Percentiles rank a stretch among this genome's conserved stretches.
These are phyloP conservation scores for Muschampia plurimacula DNA, from an alignment of 2,888 invertebrate species.

Conservation along the genomic window DNA sequence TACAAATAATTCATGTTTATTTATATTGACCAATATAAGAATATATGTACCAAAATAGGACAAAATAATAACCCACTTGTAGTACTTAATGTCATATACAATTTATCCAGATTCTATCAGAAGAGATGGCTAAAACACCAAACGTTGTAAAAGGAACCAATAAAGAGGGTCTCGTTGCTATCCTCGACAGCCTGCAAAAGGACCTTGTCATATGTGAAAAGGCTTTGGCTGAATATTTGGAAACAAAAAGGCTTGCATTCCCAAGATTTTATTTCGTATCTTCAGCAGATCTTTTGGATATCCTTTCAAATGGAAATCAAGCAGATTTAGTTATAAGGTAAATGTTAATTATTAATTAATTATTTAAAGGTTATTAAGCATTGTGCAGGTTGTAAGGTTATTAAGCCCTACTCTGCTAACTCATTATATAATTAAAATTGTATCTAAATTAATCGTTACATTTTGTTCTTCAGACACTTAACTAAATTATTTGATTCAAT, in stretches of 20 bases:
- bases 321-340: slow-evolving; percentile 91
- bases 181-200: slow-evolving; percentile 93
- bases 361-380: too few relatives aligned
- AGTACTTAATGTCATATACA: neutral
- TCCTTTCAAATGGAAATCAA: slow-evolving; percentile 97
- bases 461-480: slow-evolving; percentile 88
- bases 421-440: too few relatives aligned
- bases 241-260: slow-evolving; percentile 98
- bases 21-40: too few relatives aligned
- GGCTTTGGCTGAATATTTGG: slow-evolving; percentile 97
- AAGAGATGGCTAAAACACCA: slow-evolving; percentile 91
- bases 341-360: neutral
- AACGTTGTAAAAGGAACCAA: slow-evolving; percentile 97
- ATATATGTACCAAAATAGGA: neutral
- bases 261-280: slow-evolving; percentile 99
- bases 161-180: slow-evolving; percentile 91
- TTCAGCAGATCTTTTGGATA: slow-evolving; percentile 97
- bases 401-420: too few relatives aligned
- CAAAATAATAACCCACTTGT: too few relatives aligned
- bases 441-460: neutral
- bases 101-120: slow-evolving; percentile 86
- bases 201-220: slow-evolving; percentile 97
- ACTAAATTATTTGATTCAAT: slow-evolving; percentile 98
- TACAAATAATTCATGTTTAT: too few relatives aligned
- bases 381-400: too few relatives aligned